Conservation (phyloP, 1,140 invertebrate genomes). For the Drosophila tsacasi region DNA sequence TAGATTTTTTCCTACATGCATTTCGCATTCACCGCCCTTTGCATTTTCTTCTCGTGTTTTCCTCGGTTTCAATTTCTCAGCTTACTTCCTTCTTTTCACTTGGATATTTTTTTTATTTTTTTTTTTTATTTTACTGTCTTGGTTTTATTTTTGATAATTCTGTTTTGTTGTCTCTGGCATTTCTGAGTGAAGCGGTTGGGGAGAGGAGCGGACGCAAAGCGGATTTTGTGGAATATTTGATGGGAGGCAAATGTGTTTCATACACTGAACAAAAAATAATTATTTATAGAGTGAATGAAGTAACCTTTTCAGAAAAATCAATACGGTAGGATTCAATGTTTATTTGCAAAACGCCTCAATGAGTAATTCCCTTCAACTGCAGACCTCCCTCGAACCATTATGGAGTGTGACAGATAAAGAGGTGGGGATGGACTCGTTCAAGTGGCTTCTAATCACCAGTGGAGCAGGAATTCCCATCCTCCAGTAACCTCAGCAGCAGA, state of each 20-base stretch:
- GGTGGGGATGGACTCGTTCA: conserved; percentile 43
- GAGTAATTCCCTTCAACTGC: conserved; percentile 38
- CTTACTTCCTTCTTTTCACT: conserved; percentile 22
- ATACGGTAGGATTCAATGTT: neutral
- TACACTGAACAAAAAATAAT: conserved; percentile 3
- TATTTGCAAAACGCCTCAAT: conserved; percentile 1
- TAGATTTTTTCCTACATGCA: conserved; percentile 71
- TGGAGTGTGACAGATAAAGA: conserved; percentile 14
- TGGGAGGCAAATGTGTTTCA: conserved; percentile 54
- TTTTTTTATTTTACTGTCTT: conserved; percentile 37
- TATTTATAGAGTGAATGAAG: neutral
- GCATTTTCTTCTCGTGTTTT: conserved; percentile 14
- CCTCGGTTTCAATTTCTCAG: conserved; percentile 18
- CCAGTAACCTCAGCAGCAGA: conserved; percentile 13
- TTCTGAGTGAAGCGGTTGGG: conserved; percentile 31
- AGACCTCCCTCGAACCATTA: conserved; percentile 10
- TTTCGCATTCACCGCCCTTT: conserved; percentile 44
- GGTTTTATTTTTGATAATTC: conserved; percentile 78
- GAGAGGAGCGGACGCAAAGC: conserved; percentile 38
- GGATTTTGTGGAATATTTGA: conserved; percentile 74
- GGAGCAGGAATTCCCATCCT: conserved; percentile 13
- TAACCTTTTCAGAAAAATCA: neutral
- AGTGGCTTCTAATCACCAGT: conserved; percentile 72
- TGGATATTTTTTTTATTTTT: neutral
- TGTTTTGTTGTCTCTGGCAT: conserved; percentile 58